Percentiles rank a stretch among this genome's conserved stretches.
phyloP scores from a whole-genome alignment of 2,113 vertebrate genomes.

The Arvicanthis niloticus region DNA sequence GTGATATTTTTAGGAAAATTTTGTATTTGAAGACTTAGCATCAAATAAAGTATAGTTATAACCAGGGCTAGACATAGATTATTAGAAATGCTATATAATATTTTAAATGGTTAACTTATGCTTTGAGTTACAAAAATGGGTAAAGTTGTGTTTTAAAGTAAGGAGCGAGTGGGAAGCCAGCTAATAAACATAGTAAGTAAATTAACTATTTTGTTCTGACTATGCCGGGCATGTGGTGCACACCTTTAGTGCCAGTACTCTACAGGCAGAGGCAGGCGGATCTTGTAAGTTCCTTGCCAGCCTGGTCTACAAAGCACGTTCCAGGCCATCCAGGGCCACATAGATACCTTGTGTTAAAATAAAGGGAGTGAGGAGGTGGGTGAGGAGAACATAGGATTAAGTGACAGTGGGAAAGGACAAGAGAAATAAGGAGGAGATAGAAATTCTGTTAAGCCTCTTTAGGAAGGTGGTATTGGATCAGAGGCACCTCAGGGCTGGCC shows the following conservation, averaged over 20 bases:
- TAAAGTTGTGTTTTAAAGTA: conserved; percentile 49
- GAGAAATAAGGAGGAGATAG: neutral
- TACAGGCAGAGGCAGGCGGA: neutral
- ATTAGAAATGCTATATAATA: conserved; percentile 37
- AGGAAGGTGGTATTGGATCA: neutral
- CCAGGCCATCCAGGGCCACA: neutral
- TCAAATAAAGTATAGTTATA: conserved; percentile 26
- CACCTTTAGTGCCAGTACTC: too few relatives aligned
- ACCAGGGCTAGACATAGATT: neutral
- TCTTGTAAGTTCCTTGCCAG: neutral
- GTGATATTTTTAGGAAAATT: conserved; percentile 31
- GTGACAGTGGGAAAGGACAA: neutral
- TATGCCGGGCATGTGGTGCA: neutral
- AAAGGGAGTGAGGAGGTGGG: neutral
- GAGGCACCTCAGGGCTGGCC: neutral
- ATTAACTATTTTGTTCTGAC: neutral
- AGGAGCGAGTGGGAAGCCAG: neutral
- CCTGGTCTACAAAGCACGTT: neutral
- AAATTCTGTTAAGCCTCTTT: neutral
- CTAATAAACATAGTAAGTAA: conserved; percentile 6
- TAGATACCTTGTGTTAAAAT: neutral
- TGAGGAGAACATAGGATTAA: too few relatives aligned
- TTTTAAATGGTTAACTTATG: conserved; percentile 59
- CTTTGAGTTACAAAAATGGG: conserved; percentile 47
- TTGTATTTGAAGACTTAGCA: neutral